Evolutionary conservation across 2,888 invertebrate genomes (phyloP), one percentile per base, ranked within the genome.

Genomic region (Ashinkailepas kermadecensis): DNA sequence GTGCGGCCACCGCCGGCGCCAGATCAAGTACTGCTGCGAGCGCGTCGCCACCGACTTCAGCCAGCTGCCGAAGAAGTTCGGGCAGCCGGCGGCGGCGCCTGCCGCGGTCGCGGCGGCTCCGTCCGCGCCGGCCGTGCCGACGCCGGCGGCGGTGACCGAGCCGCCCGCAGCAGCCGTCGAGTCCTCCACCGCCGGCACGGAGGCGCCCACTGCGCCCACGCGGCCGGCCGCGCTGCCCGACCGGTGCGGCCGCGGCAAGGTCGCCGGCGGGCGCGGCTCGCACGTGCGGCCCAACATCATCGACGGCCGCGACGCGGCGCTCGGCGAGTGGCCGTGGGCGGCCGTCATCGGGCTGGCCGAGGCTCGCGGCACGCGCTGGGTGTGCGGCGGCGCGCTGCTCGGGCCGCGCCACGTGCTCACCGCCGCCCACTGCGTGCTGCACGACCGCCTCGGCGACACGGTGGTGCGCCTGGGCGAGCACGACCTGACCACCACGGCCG

Each of bases 281-380:
- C 23, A 10, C 64, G 64, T n/a, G 18, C 10, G 23, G 1, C 56
- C 81, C 12, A 81, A 82, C 57, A 56, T 83, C 67, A 80, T 74
- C 3, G 80, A 70, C 10, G 82, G 83, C 9, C 62, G 80, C 64
- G 78, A 64, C 9, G 56, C 81, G 11, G 58, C 15, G 18, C n/a
- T 15, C 25, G 57, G 78, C 80, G 81, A 81, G 64, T 83, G 82
- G 82, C 83, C 83, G 21, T 83, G 83, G 83, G 82, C 82, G 58
- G 82, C 80, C 23, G 79, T 67, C 23, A 23, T 83, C 59, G 80
- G 82, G 25, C 62, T 12, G 3, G 59, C 15, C 4, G 64, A n/a
- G n/a, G 21, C 64, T 3, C 1, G 12, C 13, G 13, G 18, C 25
- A 54, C 57, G 3, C 39, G n/a, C 11, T 25, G 80, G n/a, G 81